phyloP scores from a whole-genome alignment of 2,797 vertebrate species.

The Alca torda region DNA sequence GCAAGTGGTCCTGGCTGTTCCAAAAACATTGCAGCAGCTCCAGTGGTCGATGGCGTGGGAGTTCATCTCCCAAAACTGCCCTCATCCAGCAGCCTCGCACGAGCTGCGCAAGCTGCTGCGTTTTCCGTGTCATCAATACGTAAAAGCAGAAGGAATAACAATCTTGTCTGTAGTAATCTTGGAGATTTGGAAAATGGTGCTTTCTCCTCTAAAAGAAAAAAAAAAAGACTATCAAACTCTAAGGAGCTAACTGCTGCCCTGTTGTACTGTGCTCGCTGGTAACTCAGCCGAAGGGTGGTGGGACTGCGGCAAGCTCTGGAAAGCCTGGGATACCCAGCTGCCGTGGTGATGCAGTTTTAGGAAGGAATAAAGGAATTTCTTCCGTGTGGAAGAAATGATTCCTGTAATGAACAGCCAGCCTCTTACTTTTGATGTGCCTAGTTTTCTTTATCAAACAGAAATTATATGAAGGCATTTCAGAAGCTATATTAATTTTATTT shows the following conservation, averaged over 20 bases:
- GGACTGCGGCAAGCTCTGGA: not conserved
- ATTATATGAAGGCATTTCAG: not conserved
- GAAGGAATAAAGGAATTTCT: not conserved
- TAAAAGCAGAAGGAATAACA: not conserved
- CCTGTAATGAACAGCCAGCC: not conserved
- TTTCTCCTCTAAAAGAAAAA: not conserved
- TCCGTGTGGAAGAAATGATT: not conserved
- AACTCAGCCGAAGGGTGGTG: not conserved
- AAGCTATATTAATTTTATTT: not conserved
- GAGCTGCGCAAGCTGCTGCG: fast-evolving
- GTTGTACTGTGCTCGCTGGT: fast-evolving
- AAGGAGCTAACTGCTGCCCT: not conserved
- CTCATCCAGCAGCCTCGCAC: not conserved
- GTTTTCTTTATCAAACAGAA: not conserved
- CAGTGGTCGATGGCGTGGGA: not conserved
- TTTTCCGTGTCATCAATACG: not conserved
- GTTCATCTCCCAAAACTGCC: not conserved
- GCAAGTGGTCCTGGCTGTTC: not conserved
- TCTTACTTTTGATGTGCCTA: not conserved
- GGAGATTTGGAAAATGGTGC: not conserved
- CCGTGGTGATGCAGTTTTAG: not conserved
- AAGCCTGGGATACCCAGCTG: not conserved
- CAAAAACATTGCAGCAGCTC: not conserved
- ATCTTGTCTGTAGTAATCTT: not conserved
- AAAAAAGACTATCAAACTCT: not conserved